Percentiles rank a stretch among this genome's conserved stretches.
Evolutionary conservation across 2,113 vertebrate species (phyloP).

Genomic region (Uropsilus gracilis): DNA sequence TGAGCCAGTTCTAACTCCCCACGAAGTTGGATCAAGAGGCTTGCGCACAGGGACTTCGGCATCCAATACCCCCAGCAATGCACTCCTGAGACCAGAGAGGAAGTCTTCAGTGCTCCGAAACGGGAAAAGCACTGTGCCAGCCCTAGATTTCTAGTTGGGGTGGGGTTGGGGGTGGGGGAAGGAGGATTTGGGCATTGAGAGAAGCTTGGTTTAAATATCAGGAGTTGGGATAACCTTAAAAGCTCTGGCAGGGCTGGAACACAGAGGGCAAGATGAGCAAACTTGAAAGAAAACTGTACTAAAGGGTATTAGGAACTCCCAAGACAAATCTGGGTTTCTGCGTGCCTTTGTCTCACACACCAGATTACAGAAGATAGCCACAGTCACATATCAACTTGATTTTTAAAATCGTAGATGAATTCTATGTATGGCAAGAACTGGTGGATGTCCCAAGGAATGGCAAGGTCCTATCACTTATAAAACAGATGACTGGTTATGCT

Average conservation of each 20-base stretch:
- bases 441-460: background rate
- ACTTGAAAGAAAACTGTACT: background rate
- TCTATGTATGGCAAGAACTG: background rate
- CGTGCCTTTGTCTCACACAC: background rate
- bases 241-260: background rate
- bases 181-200: background rate
- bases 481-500: background rate
- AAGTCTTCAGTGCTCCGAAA: background rate
- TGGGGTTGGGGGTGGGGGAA: accelerated
- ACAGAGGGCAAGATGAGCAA: background rate
- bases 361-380: background rate
- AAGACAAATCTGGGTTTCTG: background rate
- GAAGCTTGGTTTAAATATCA: background rate
- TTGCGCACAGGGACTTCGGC: background rate
- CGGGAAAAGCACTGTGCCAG: background rate
- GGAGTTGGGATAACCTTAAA: background rate
- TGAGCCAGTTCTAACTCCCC: background rate
- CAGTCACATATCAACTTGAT: background rate
- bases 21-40: background rate
- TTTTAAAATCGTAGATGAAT: background rate
- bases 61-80: background rate
- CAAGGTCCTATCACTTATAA: background rate
- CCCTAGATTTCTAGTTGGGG: background rate
- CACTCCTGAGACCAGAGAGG: background rate
- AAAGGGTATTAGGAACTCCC: background rate